Base-by-base conservation (phyloP, 1,140 invertebrate species). In the Drosophila tani region DNA sequence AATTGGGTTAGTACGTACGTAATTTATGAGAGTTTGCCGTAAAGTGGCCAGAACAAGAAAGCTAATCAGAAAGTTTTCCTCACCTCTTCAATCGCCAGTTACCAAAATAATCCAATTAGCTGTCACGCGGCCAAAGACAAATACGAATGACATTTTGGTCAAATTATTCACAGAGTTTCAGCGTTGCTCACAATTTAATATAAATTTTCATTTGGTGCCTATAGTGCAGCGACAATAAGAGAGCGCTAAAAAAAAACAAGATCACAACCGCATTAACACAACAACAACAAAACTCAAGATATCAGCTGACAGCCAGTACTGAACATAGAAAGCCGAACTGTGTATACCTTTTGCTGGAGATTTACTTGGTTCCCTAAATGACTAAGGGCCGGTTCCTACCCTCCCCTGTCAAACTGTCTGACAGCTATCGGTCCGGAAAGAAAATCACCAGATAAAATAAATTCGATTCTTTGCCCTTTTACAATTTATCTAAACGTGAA, bases 1-100 rank as follows among this genome's bases (percentile, higher is more conserved):
- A 84, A 84, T 84, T 84, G 82, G 75, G 57, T 84, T 84, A 80
- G 79, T 80, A 63, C 14, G 47, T 35, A 51, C 55, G 47, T 80
- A 67, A 69, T 80, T 83, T 76, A 71, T 79, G 43, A 57, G 41
- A 50, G 38, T 45, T 67, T 55, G 50, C 38, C 45, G 29, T 59
- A 19, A 55, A 79, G 40, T 63, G 35, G 17, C n/a, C 5, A 46
- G 43, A 78, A 60, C 50, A 55, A 68, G 53, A 78, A 71, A 75
- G 41, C 70, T 70, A 83, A 79, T 83, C 70, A 82, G 64, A 76
- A 82, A 82, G 67, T 49, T 79, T 82, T 67, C 9, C 53, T n/a
- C 58, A 32, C 38, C 50, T 32, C 43, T 27, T 21, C 24, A 45
- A 66, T 24, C 29, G 55, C 27, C 27, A 14, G 57, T 21, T 60